phyloP scores from a whole-genome alignment of 2,888 invertebrate species.

The Axea sp. region DNA sequence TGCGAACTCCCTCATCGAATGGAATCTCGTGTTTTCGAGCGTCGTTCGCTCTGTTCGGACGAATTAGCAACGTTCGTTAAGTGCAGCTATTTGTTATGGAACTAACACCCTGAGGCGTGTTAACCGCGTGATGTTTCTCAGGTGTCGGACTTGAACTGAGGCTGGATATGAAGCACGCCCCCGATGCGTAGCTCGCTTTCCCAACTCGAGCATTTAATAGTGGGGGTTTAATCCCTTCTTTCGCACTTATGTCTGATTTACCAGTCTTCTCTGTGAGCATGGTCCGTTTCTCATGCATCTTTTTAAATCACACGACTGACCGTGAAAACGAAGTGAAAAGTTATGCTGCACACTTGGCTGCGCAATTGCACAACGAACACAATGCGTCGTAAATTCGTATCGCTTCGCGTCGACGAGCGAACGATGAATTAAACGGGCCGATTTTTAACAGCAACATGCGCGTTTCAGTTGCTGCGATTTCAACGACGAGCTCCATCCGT shows the following conservation, averaged over 20 bases:
- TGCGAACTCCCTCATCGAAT: no score
- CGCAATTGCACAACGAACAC: conserved; percentile 37
- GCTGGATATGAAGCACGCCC: conserved; percentile 72
- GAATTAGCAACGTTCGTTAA: neutral
- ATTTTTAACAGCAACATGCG: no score
- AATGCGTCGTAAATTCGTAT: conserved; percentile 39
- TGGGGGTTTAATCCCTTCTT: conserved; percentile 73
- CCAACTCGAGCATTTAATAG: conserved; percentile 70
- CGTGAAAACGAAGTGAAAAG: conserved; percentile 67
- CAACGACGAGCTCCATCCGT: no score
- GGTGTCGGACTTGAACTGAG: conserved; percentile 76
- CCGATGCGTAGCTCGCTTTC: conserved; percentile 70
- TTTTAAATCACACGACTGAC: conserved; percentile 62
- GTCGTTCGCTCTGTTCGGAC: no score
- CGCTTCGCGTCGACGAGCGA: conserved; percentile 14
- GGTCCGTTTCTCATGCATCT: conserved; percentile 63
- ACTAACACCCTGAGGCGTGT: conserved; percentile 48
- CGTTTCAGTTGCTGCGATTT: no score
- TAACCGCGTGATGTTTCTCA: conserved; percentile 64
- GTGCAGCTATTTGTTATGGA: conserved; percentile 8
- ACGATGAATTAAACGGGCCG: no score
- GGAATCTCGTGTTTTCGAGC: no score
- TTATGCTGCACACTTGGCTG: conserved; percentile 54
- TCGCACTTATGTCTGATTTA: conserved; percentile 66
- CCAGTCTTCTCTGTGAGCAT: conserved; percentile 49